Evolutionary conservation across 1,140 invertebrate species (phyloP), one percentile per base, ranked within the genome.

Genomic region (Panagrolaimus sp.): DNA sequence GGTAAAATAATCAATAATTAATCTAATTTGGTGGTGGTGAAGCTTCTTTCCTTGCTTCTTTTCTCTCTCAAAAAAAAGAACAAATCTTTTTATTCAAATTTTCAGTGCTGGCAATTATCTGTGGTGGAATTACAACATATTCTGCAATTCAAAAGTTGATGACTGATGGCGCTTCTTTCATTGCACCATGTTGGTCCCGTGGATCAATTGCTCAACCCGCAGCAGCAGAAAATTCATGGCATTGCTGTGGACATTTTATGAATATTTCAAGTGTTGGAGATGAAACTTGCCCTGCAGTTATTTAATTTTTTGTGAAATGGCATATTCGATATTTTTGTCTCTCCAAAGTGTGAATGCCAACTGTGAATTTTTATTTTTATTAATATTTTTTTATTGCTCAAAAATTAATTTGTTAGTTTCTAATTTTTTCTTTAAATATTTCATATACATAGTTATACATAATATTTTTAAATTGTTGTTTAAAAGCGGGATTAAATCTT

Each of bases 41-140:
- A 38, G 32, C 48, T 52, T 52, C n/a, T n/a, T 21, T 17, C 14
- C 10, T 58, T 21, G 14, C 52, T 12, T 10, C 14, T 2, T 14
- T 28, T 28, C 21, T 58, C 21, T 58, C 21, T 58, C 52, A 10
- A 21, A n/a, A n/a, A n/a, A n/a, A n/a, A 26, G 21, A 58, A 58
- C 52, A 58, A 21, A n/a, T 10, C 12, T 48, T 24, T n/a, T 48
- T 2, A 48, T 4, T 12, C 52, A 21, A 58, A 21, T 26, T 58
- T 58, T 58, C 17, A 58, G 52, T 28, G 21, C 17, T 58, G 52
- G 52, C 52, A 21, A 58, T 58, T 28, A 28, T 58, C 17, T 58
- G 52, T 17, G 52, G 52, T 28, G 28, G 52, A 12, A 58, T 58
- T 28, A 58, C 52, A 12, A 58, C 52, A 21, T 58, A 58, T 28